These are phyloP conservation scores for Tetraneura akinire DNA, from an alignment of 1,140 invertebrate species.

Conservation along the genomic window DNA sequence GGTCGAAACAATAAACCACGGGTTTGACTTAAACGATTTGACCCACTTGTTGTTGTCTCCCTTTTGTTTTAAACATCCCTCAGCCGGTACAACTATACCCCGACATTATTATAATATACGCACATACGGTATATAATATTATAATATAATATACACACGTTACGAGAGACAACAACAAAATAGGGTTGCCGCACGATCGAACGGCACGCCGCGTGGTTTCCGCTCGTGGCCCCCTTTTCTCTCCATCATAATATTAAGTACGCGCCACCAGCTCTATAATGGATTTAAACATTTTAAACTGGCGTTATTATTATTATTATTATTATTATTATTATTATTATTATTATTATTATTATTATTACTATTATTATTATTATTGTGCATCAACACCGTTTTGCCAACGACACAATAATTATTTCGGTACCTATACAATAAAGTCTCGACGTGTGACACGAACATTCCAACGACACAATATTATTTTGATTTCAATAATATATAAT, in stretches of 20 bases:
- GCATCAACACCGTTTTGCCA: too few species aligned
- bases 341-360: too few species aligned
- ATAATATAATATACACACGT: neutral
- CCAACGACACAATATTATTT: too few species aligned
- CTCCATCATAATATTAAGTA: too few species aligned
- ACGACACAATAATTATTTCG: neutral
- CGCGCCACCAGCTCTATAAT: neutral
- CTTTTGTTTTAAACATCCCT: conserved; percentile 41
- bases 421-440: too few species aligned
- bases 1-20: neutral
- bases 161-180: conserved; percentile 32
- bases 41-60: conserved; percentile 43
- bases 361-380: too few species aligned
- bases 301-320: too few species aligned
- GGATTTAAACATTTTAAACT: neutral
- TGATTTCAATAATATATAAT: too few species aligned
- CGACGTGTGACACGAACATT: too few species aligned
- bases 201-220: conserved; percentile 34
- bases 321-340: too few species aligned
- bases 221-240: conserved; percentile 5
- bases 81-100: neutral
- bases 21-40: conserved; percentile 35
- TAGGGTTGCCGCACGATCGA: conserved; percentile 8
- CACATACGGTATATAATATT: too few species aligned
- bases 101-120: too few species aligned